Evolutionary conservation across 2,888 invertebrate species (phyloP).

Genomic region (Oligia latruncula): DNA sequence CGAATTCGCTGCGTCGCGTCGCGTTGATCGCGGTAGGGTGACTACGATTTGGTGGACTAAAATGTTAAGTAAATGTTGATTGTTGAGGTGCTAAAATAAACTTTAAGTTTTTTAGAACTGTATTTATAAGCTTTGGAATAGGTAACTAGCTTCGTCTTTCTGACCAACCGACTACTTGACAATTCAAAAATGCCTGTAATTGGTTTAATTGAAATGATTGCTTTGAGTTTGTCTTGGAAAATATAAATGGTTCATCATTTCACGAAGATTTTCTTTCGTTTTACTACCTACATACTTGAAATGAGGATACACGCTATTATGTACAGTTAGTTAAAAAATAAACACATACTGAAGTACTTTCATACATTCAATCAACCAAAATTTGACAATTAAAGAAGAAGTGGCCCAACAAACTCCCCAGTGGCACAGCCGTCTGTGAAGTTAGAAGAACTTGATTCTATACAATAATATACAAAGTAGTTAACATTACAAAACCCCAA

Average conservation of each 20-base stretch:
- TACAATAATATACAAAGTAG: not conserved
- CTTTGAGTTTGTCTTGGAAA: too few relatives aligned
- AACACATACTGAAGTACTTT: not conserved
- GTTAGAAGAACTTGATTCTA: not conserved
- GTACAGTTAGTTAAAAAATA: not conserved
- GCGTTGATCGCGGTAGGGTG: constrained; percentile 74
- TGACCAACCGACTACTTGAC: not conserved
- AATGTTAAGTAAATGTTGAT: not conserved
- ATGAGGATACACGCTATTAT: not conserved
- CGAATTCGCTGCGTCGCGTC: constrained; percentile 81
- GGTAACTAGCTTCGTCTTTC: not conserved
- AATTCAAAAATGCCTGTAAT: not conserved
- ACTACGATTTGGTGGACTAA: constrained; percentile 50
- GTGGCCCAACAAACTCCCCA: too few relatives aligned
- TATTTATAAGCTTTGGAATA: not conserved
- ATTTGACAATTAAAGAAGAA: not conserved
- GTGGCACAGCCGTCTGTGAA: not conserved
- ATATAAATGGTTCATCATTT: not conserved
- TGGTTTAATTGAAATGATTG: not conserved
- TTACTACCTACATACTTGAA: not conserved
- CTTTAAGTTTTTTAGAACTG: too few relatives aligned
- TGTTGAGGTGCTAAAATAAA: not conserved
- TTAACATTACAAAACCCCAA: not conserved
- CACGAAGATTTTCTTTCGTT: not conserved
- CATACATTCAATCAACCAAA: not conserved